Evolutionary conservation across 2,113 vertebrate species (phyloP).

Genomic region (Cyprinodon variegatus): DNA sequence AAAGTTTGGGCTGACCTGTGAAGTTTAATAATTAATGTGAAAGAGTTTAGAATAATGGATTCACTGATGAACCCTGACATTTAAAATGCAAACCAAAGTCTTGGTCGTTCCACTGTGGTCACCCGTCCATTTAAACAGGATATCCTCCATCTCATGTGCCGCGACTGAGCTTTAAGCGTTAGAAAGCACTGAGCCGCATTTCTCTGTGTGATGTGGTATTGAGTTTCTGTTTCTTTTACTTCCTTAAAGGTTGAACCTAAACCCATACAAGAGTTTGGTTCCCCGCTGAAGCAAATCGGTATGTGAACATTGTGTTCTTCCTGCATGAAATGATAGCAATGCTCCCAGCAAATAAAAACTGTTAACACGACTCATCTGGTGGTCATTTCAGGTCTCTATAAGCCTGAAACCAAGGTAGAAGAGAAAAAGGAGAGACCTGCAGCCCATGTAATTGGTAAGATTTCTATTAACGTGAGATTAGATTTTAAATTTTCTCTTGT

Average conservation of each 20-base stretch:
- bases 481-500: neutral
- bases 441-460: conserved; percentile 77
- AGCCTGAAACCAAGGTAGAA: neutral
- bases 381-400: conserved; percentile 52
- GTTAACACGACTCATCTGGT: conserved; percentile 5
- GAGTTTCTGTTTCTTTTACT: conserved; percentile 35
- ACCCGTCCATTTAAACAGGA: conserved; percentile 71
- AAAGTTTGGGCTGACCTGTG: conserved; percentile 32
- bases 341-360: neutral
- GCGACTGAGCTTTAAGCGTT: neutral
- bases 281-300: conserved; percentile 70
- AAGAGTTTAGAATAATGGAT: neutral
- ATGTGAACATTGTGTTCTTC: conserved; percentile 16
- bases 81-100: conserved; percentile 25
- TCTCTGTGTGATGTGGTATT: conserved; percentile 40
- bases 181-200: neutral
- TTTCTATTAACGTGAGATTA: neutral
- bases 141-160: conserved; percentile 45
- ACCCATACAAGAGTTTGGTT: conserved; percentile 3
- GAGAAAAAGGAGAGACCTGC: conserved; percentile 34
- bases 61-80: conserved; percentile 45
- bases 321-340: neutral
- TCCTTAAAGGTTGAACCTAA: conserved; percentile 38
- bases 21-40: conserved; percentile 24
- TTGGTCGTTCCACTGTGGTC: conserved; percentile 61